Evolutionary conservation across 2,797 vertebrate genomes (phyloP).

Genomic region (Lagocephalus sceleratus): DNA sequence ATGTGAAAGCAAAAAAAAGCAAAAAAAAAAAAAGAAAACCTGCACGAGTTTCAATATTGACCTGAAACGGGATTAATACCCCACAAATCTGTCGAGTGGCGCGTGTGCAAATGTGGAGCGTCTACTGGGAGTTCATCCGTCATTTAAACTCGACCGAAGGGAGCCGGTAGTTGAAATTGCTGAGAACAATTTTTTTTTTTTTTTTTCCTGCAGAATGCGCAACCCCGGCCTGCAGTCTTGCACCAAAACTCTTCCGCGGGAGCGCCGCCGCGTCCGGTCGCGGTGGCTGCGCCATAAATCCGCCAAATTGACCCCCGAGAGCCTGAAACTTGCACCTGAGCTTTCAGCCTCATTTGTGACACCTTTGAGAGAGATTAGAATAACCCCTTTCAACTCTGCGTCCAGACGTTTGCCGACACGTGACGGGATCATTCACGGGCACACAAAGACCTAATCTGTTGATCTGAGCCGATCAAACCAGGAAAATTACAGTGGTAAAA

Average conservation of each 20-base stretch:
- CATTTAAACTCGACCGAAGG: constrained; percentile 8
- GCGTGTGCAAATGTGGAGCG: constrained; percentile 1
- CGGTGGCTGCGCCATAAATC: constrained; percentile 33
- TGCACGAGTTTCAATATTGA: background rate
- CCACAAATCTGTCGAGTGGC: background rate
- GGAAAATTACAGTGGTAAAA: too few relatives aligned
- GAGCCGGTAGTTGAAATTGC: constrained; percentile 2
- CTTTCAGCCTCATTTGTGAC: constrained; percentile 29
- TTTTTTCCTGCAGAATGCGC: too few relatives aligned
- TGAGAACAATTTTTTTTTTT: too few relatives aligned
- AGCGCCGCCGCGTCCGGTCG: constrained; percentile 33
- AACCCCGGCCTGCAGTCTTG: background rate
- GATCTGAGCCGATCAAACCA: too few relatives aligned
- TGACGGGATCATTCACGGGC: background rate
- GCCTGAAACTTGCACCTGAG: constrained; percentile 53
- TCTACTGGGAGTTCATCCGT: constrained; percentile 16
- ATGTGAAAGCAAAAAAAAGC: constrained; percentile 2
- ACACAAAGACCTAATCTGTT: background rate
- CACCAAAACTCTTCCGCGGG: constrained; percentile 15
- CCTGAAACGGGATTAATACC: constrained; percentile 6
- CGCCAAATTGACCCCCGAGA: constrained; percentile 32
- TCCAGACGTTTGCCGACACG: background rate
- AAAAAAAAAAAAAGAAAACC: too few relatives aligned
- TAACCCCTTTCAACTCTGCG: constrained; percentile 21
- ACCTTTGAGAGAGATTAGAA: constrained; percentile 37